Evolutionary conservation across 2,888 invertebrate genomes (phyloP), one percentile per base, ranked within the genome.

Genomic region (Eupithecia vulgata): DNA sequence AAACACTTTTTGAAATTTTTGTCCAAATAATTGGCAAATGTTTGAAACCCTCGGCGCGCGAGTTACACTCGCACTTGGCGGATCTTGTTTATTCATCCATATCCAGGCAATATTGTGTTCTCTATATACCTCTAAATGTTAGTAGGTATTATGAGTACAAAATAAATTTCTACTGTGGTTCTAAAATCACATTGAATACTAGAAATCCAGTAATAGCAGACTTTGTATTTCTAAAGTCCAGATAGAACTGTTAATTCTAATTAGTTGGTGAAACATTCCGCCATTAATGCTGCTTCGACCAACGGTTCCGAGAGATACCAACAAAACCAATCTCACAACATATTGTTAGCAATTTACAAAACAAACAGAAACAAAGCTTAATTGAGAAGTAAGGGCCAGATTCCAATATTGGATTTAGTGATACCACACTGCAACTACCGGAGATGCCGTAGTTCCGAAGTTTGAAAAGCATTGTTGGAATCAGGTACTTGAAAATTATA

Each of bases 351-450:
- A 81, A 83, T 80, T 83, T 80, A 79, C 78, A 83, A 81, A 79
- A 81, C 81, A 80, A 85, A 84, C 75, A 76, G 78, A 80, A 83
- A 82, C 81, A 77, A 72, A 81, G 79, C 78, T 82, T 83, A 84
- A 83, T 83, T 83, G 81, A 81, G 78, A 76, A 81, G 82, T 81
- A 82, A 84, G 81, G 82, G 82, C 83, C 81, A 82, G 81, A 86
- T 81, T 82, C 80, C 80, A 80, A 85, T 88, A 90, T 89, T 87
- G 83, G 85, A 86, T 88, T 86, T 85, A 86, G 87, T 85, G 34
- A 68, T 61, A 62, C 82, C 83, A 83, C 79, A 82, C 84, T 85
- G 80, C 84, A 83, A 85, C 82, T 84, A 84, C 83, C 77, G 79
- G 80, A 83, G 40, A 65, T 65, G 75, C 75, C 82, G 82, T 66